Evolutionary conservation across 2,113 vertebrate genomes (phyloP).

Genomic region (Anarrhichthys ocellatus): DNA sequence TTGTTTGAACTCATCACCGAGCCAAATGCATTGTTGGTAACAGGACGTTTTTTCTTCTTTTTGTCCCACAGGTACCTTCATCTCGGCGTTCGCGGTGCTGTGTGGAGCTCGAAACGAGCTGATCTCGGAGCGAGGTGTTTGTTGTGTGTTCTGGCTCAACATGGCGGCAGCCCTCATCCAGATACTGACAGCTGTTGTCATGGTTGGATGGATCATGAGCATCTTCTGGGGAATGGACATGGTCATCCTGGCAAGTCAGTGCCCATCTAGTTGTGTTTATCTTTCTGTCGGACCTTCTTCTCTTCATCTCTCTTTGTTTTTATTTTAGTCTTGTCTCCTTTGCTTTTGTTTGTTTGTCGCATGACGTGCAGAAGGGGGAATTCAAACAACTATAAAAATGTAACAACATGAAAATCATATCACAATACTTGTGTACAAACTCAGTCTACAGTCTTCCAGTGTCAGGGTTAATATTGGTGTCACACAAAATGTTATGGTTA

Average conservation of each 20-base stretch:
- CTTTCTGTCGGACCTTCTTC: constrained; percentile 36
- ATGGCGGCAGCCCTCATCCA: constrained; percentile 96
- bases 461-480: background rate
- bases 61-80: constrained; percentile 87
- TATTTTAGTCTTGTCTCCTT: background rate
- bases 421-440: no score
- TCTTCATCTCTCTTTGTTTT: background rate
- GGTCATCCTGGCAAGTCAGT: constrained; percentile 98
- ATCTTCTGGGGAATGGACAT: constrained; percentile 99
- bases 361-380: background rate
- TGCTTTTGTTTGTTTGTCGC: background rate
- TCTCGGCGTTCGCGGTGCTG: constrained; percentile 95
- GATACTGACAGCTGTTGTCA: constrained; percentile 95
- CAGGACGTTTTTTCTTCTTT: background rate
- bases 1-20: background rate
- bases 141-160: constrained; percentile 98
- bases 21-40: constrained; percentile 1
- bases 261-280: background rate
- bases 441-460: no score
- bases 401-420: background rate
- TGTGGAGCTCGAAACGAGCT: constrained; percentile 95
- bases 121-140: constrained; percentile 89
- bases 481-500: background rate
- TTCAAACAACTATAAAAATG: background rate
- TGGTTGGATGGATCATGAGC: constrained; percentile 99